Base-by-base conservation (phyloP, 2,888 invertebrate genomes). In the Entomobrya proxima region DNA sequence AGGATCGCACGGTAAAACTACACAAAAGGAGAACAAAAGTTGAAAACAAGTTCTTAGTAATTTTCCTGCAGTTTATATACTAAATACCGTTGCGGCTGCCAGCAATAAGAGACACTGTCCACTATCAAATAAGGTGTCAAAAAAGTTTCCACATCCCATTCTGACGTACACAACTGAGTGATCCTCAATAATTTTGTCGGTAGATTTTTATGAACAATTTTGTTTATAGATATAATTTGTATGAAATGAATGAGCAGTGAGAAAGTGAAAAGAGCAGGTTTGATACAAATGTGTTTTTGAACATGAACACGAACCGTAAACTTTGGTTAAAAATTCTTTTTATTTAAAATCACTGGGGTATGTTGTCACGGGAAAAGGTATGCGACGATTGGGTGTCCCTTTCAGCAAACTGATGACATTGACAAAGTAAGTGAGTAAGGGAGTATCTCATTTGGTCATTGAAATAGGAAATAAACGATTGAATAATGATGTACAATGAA, bases 321-420 rank as follows among this genome's bases (percentile, higher is more conserved):
- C 47, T n/a, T 47, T 5, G 13, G 3, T 47, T 47, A 15, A 47
- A 13, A 47, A 7, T 11, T 47, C 13, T 47, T 47, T 47, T 47
- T 15, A 47, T 47, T 47, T 47, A 9, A 21, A 18, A n/a, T 15
- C 0, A 40, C 1, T 15, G 18, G 44, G 2, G 9, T 37, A 40
- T 77, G 77, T 77, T 77, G 77, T 77, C 77, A 77, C 77, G 77
- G 77, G 58, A 77, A 61, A 44, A 21, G 47, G 58, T 58, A n/a
- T n/a, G n/a, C n/a, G n/a, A n/a, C n/a, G n/a, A n/a, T n/a, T n/a
- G 58, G n/a, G n/a, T 50, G 74, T n/a, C 5, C 13, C n/a, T 4
- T 44, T 15, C 6, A 64, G 64, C 11, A 15, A 15, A 64, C 21
- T 35, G 15, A n/a, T 15, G 13, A 21, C 67, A 7, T 50, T n/a